Percentiles rank a stretch among this genome's conserved stretches.
phyloP scores from a whole-genome alignment of 2,797 vertebrate species.

The Gastrophryne carolinensis region DNA sequence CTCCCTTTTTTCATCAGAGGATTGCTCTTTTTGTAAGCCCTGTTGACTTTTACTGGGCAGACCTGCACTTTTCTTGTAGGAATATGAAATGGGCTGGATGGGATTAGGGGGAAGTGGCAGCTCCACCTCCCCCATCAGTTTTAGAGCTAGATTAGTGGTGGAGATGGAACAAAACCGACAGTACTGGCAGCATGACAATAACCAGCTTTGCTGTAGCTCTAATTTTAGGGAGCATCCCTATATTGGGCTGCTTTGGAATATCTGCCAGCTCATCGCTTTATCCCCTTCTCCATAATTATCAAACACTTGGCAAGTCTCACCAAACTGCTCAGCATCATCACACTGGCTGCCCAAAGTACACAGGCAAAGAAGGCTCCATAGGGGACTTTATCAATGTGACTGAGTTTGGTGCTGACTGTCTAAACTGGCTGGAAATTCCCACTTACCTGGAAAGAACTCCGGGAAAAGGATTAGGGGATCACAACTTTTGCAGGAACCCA shows the following conservation, averaged over 20 bases:
- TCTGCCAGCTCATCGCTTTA: slow-evolving; percentile 11
- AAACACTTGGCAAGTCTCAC: neutral
- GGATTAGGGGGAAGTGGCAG: slow-evolving; percentile 58
- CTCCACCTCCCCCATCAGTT: slow-evolving; percentile 59
- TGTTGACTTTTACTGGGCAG: neutral
- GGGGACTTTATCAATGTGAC: slow-evolving; percentile 75
- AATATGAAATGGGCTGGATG: slow-evolving; percentile 49
- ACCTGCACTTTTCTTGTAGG: slow-evolving; percentile 34
- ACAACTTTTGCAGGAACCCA: slow-evolving; percentile 81
- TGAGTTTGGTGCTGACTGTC: slow-evolving; percentile 74
- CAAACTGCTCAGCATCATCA: slow-evolving; percentile 46
- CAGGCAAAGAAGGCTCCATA: slow-evolving; percentile 61
- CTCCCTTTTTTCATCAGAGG: slow-evolving; percentile 11
- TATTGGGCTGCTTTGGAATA: slow-evolving; percentile 19
- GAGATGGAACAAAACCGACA: slow-evolving; percentile 61
- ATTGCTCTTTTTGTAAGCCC: slow-evolving; percentile 20
- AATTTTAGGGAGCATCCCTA: slow-evolving; percentile 56
- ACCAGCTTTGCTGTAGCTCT: slow-evolving; percentile 57
- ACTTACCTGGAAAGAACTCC: slow-evolving; percentile 70
- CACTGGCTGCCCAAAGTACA: slow-evolving; percentile 68
- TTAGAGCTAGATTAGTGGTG: slow-evolving; percentile 50
- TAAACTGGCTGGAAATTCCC: slow-evolving; percentile 75
- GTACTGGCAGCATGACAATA: slow-evolving; percentile 65
- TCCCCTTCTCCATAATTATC: slow-evolving; percentile 40
- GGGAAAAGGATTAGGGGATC: slow-evolving; percentile 72